Percentiles rank a stretch among this genome's conserved stretches.
phyloP scores from a whole-genome alignment of 2,888 invertebrate species.

The Drosophila meridionalis region DNA sequence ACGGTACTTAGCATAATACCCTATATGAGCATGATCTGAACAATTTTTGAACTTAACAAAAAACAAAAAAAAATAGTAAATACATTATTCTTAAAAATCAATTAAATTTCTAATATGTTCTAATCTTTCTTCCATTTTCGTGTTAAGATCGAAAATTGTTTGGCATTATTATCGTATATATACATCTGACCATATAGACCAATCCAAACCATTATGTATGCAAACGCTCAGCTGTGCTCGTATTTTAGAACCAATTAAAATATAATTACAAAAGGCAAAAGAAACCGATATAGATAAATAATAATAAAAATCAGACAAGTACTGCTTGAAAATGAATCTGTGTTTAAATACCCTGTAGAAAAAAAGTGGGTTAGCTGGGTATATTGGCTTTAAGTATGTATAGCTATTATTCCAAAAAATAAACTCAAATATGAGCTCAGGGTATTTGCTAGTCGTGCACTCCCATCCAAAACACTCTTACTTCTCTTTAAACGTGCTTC shows the following conservation, averaged over 20 bases:
- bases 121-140: not conserved
- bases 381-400: not conserved
- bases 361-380: not conserved
- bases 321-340: constrained; percentile 9
- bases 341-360: not conserved
- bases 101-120: not conserved
- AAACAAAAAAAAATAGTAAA: not conserved
- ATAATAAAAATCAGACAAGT: constrained; percentile 11
- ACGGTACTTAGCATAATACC: constrained; percentile 47
- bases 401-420: no score
- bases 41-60: not conserved
- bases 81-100: not conserved
- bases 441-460: not conserved
- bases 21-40: not conserved
- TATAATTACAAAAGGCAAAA: constrained; percentile 1
- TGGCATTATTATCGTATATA: constrained; percentile 3
- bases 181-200: constrained; percentile 26
- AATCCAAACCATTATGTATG: constrained; percentile 24
- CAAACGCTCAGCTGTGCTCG: constrained; percentile 57
- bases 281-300: constrained; percentile 34
- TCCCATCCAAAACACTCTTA: not conserved
- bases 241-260: constrained; percentile 57
- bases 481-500: constrained; percentile 14
- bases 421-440: no score
- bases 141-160: constrained; percentile 2